A percentile compares a stretch with the other conserved stretches of the same genome.
Evolutionary conservation across 2,797 vertebrate species (phyloP).

Genomic region (Spinus pinus): DNA sequence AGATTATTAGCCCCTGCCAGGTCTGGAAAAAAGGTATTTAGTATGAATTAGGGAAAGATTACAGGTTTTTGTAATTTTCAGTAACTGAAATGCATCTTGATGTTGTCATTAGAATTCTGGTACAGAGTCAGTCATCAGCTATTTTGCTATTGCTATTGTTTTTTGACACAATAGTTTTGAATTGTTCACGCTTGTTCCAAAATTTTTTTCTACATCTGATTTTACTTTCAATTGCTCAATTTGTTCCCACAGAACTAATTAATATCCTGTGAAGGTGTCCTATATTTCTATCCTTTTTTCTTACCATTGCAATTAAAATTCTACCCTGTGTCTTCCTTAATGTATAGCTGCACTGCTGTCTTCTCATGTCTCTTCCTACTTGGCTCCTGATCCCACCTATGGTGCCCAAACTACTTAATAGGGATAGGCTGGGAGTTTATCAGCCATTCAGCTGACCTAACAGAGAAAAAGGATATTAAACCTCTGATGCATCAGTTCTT

Average conservation of each 20-base stretch:
- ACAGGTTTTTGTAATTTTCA: background rate
- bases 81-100: background rate
- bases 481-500: background rate
- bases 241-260: background rate
- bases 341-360: background rate
- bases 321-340: background rate
- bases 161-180: background rate
- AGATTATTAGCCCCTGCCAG: background rate
- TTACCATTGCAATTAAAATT: background rate
- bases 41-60: background rate
- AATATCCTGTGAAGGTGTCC: background rate
- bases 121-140: background rate
- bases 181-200: background rate
- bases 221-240: background rate
- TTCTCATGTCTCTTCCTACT: background rate
- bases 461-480: background rate
- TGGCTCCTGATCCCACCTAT: background rate
- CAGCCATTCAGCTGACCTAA: background rate
- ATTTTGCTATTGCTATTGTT: background rate
- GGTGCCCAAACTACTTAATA: background rate
- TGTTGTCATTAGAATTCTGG: background rate
- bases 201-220: background rate
- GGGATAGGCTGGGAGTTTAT: background rate
- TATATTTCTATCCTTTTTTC: background rate
- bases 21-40: background rate